Conservation (phyloP, 2,888 invertebrate genomes). For the Keiferia lycopersicella region DNA sequence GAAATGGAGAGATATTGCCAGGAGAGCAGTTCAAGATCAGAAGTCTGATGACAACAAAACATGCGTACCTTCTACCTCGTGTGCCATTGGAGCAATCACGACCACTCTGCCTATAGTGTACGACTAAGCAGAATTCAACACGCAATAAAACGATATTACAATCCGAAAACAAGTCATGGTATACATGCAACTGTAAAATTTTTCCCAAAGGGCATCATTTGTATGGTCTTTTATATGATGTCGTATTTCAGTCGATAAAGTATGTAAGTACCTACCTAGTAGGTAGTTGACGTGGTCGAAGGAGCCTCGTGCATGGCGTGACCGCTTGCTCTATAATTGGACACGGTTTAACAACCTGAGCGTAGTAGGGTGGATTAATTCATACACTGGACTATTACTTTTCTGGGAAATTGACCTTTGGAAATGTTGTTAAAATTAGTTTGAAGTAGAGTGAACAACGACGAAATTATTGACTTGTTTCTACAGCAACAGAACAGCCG, state of each 20-base stretch:
- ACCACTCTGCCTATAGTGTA: no score
- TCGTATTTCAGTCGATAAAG: neutral
- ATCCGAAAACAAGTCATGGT: no score
- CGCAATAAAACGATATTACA: no score
- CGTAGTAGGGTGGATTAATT: constrained; percentile 3
- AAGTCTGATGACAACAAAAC: no score
- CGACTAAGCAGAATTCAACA: no score
- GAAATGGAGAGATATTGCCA: no score
- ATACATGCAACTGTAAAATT: no score
- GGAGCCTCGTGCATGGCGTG: neutral
- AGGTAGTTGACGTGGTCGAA: neutral
- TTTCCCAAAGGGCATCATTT: no score
- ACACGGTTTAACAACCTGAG: neutral
- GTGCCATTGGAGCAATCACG: no score
- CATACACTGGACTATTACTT: neutral
- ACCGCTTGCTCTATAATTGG: neutral
- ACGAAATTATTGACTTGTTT: neutral
- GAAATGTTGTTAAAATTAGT: neutral
- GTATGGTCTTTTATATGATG: no score
- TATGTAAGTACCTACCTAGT: neutral
- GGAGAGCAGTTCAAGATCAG: no score
- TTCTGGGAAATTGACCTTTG: neutral
- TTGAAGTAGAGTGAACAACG: neutral
- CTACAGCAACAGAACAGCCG: neutral
- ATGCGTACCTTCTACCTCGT: no score